Conservation (phyloP, 2,797 vertebrate genomes). For the Phataginus tetradactyla region DNA sequence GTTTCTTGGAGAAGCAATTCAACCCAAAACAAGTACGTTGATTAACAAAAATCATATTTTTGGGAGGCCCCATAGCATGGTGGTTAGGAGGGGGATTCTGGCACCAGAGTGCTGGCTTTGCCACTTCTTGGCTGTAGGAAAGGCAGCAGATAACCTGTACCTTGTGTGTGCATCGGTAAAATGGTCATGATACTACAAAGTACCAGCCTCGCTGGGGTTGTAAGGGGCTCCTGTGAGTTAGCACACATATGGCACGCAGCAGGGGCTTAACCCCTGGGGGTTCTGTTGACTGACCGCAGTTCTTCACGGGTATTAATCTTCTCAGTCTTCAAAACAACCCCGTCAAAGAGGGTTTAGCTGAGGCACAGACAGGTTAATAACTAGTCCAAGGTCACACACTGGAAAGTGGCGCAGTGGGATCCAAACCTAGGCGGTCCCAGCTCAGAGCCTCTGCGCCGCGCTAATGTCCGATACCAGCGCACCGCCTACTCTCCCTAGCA, state of each 20-base stretch:
- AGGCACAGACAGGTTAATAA: background rate
- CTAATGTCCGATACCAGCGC: background rate
- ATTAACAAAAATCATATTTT: background rate
- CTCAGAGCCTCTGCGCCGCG: background rate
- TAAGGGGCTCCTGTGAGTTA: background rate
- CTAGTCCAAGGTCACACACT: background rate
- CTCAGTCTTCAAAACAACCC: background rate
- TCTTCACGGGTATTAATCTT: background rate
- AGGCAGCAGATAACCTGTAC: background rate
- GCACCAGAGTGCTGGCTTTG: background rate
- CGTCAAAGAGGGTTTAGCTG: background rate
- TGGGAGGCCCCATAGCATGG: background rate
- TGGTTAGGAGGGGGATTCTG: background rate
- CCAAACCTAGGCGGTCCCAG: fast-evolving
- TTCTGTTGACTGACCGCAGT: background rate
- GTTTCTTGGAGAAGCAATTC: background rate
- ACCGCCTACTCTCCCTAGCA: background rate
- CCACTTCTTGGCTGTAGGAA: background rate
- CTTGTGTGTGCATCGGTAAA: slow-evolving; percentile 11
- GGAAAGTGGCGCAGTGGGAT: background rate
- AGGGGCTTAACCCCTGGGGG: background rate
- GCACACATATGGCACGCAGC: fast-evolving
- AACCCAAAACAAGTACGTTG: background rate
- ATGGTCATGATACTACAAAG: background rate
- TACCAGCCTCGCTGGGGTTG: too few relatives aligned